phyloP scores from a whole-genome alignment of 1,140 invertebrate species.

The Physella acuta region DNA sequence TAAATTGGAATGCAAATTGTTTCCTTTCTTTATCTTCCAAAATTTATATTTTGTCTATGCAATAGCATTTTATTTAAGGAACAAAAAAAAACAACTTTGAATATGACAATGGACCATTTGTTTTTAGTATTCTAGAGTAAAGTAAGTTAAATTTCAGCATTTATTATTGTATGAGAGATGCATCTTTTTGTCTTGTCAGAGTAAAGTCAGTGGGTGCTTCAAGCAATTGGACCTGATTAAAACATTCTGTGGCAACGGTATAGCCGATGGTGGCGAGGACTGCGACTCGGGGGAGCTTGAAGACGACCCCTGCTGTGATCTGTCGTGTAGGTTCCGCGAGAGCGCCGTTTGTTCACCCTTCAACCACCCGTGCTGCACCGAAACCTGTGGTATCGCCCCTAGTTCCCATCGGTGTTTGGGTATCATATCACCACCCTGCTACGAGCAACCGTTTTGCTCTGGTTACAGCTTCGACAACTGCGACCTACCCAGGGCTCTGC shows the following conservation, averaged over 20 bases:
- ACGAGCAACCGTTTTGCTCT: background rate
- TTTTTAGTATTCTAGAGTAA: too few species aligned
- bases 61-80: too few species aligned
- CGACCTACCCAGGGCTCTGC: background rate
- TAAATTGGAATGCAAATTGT: too few species aligned
- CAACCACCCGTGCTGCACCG: background rate
- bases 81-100: too few species aligned
- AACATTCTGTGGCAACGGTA: background rate
- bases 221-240: background rate
- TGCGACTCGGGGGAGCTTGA: background rate
- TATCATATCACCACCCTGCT: background rate
- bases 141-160: too few species aligned
- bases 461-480: background rate
- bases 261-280: background rate
- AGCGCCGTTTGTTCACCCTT: background rate
- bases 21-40: too few species aligned
- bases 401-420: background rate
- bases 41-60: too few species aligned
- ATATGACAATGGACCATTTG: too few species aligned
- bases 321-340: background rate
- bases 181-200: too few species aligned
- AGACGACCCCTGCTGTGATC: background rate
- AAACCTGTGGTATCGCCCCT: background rate
- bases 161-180: too few species aligned
- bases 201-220: background rate